A percentile compares a stretch with the other conserved stretches of the same genome.
phyloP scores from a whole-genome alignment of 2,113 vertebrate genomes.

The Globicephala melas region DNA sequence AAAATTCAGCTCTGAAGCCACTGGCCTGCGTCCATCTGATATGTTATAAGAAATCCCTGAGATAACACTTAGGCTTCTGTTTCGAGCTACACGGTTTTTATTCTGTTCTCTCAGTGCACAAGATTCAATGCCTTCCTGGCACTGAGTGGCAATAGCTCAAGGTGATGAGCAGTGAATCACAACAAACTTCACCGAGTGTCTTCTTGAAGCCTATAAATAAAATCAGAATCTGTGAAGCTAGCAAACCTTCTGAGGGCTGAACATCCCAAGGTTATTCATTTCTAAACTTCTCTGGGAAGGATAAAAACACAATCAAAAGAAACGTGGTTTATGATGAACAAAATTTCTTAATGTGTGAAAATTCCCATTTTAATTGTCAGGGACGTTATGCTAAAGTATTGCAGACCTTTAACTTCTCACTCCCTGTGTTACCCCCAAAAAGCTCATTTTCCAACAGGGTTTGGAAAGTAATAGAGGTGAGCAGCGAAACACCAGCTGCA shows the following conservation, averaged over 20 bases:
- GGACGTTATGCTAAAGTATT: neutral
- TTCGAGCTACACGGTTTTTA: neutral
- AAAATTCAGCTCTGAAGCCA: neutral
- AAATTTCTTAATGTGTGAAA: neutral
- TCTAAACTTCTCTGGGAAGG: neutral
- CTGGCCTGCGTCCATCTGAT: neutral
- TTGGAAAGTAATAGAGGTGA: neutral
- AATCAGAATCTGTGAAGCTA: slow-evolving; percentile 42
- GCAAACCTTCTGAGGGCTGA: neutral
- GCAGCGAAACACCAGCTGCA: neutral
- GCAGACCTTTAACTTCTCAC: neutral
- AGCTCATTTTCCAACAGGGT: neutral
- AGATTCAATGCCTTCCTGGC: neutral
- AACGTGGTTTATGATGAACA: neutral
- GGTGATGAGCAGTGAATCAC: slow-evolving; percentile 60
- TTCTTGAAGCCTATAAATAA: slow-evolving; percentile 60
- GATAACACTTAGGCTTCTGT: neutral
- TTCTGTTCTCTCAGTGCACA: neutral
- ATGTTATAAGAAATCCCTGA: neutral
- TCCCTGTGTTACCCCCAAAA: neutral
- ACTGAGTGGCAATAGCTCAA: slow-evolving; percentile 19
- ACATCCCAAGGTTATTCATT: slow-evolving; percentile 58
- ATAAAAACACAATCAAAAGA: slow-evolving; percentile 29
- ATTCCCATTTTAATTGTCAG: slow-evolving; percentile 29
- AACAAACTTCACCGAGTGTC: slow-evolving; percentile 37